Evolutionary conservation across 2,888 invertebrate species (phyloP).

Genomic region (Argyresthia albistria): DNA sequence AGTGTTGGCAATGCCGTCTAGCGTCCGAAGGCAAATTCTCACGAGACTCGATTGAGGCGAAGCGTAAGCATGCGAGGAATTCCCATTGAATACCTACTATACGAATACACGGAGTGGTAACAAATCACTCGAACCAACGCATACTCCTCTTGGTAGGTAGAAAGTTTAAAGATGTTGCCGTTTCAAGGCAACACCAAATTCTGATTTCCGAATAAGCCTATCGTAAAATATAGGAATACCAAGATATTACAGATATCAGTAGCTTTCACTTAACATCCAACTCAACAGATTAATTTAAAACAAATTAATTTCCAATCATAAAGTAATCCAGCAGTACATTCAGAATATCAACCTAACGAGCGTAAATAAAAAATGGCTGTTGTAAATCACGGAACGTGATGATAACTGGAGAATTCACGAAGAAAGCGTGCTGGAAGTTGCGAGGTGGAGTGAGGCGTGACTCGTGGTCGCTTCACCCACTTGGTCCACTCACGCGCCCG

Average conservation of each 20-base stretch:
- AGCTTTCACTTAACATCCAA: too few species aligned
- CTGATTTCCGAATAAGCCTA: too few species aligned
- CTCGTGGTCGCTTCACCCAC: background rate
- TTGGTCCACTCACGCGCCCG: background rate
- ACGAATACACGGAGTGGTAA: too few species aligned
- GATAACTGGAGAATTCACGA: conserved; percentile 34
- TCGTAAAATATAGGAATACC: too few species aligned
- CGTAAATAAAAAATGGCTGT: background rate
- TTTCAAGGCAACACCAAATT: too few species aligned
- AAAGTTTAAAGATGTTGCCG: too few species aligned
- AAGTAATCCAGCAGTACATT: background rate
- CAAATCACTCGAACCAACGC: too few species aligned
- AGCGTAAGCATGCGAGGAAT: conserved; percentile 26
- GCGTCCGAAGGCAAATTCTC: conserved; percentile 38
- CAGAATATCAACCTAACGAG: background rate
- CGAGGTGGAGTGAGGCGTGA: conserved; percentile 40
- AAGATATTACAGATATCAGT: too few species aligned
- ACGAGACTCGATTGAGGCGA: conserved; percentile 27
- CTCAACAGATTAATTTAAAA: background rate
- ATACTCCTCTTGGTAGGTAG: too few species aligned
- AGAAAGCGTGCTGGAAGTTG: conserved; percentile 35
- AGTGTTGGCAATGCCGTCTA: conserved; percentile 22
- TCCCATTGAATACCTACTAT: conserved; percentile 14
- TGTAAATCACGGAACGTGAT: conserved; percentile 24
- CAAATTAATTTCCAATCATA: background rate